Evolutionary conservation across 2,113 vertebrate species (phyloP).

Genomic region (Otus sunia): DNA sequence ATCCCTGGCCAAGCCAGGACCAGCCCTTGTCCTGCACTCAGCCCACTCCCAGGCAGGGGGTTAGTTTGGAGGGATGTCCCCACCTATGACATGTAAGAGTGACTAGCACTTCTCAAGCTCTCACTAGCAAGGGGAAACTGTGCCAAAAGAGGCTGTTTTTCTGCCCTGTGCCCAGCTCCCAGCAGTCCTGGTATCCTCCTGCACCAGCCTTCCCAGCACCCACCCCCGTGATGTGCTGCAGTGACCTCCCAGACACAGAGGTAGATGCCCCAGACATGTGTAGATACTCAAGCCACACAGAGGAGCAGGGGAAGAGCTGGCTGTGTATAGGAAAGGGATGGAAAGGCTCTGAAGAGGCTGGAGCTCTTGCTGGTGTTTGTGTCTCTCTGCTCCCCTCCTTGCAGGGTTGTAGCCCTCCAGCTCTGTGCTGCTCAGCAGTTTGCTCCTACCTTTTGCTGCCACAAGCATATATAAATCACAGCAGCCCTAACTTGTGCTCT

Average conservation of each 20-base stretch:
- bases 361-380: not conserved
- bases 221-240: not conserved
- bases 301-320: not conserved
- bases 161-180: not conserved
- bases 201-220: not conserved
- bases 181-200: not conserved
- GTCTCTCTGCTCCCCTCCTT: not conserved
- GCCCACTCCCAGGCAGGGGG: fast-evolving
- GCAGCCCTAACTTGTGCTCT: conserved; percentile 7
- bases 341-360: not conserved
- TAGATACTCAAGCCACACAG: not conserved
- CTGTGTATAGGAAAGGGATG: not conserved
- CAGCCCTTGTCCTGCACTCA: not conserved
- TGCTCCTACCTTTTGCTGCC: not conserved
- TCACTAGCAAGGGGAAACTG: not conserved
- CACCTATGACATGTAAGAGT: not conserved
- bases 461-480: conserved; percentile 10
- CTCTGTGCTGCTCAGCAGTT: not conserved
- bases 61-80: not conserved
- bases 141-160: not conserved
- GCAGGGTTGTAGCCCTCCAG: not conserved
- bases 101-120: not conserved
- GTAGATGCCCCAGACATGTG: not conserved
- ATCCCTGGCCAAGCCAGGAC: not conserved
- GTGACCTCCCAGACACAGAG: not conserved